Percentiles rank a stretch among this genome's conserved stretches.
These are phyloP conservation scores for Leptopilina clavipes DNA, from an alignment of 1,140 invertebrate genomes.

Conservation along the genomic window DNA sequence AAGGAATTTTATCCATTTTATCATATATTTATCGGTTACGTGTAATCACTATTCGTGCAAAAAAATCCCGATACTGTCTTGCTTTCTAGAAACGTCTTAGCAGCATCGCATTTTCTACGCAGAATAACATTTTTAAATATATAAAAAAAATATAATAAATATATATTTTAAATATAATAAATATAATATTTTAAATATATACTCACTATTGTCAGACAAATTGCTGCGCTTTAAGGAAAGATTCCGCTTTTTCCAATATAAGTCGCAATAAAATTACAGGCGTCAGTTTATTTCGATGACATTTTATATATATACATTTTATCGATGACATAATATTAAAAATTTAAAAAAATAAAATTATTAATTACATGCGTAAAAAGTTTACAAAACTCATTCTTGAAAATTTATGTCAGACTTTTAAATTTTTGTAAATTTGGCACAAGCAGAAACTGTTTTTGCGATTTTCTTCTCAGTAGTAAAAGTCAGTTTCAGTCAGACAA, in stretches of 20 bases:
- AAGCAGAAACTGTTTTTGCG: too few relatives aligned
- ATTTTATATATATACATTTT: not conserved
- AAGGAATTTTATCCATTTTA: not conserved
- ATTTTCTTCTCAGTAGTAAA: too few relatives aligned
- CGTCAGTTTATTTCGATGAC: not conserved
- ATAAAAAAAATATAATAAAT: too few relatives aligned
- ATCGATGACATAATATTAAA: not conserved
- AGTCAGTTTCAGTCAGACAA: too few relatives aligned
- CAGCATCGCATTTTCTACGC: slow-evolving; percentile 2
- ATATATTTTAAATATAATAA: too few relatives aligned
- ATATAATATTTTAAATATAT: slow-evolving; percentile 4
- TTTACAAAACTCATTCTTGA: too few relatives aligned
- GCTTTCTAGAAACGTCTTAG: slow-evolving; percentile 14
- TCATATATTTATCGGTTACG: slow-evolving; percentile 8
- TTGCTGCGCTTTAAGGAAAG: not conserved
- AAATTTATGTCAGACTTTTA: too few relatives aligned
- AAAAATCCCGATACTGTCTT: not conserved
- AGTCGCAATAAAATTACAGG: not conserved
- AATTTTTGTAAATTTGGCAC: too few relatives aligned
- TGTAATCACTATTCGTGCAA: slow-evolving; percentile 12
- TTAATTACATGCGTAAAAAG: too few relatives aligned
- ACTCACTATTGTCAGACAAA: slow-evolving; percentile 9
- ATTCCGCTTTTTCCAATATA: slow-evolving; percentile 22
- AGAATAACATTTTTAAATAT: slow-evolving; percentile 20
- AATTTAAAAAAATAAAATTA: too few relatives aligned